phyloP scores from a whole-genome alignment of 2,797 vertebrate species.

The Falco peregrinus region DNA sequence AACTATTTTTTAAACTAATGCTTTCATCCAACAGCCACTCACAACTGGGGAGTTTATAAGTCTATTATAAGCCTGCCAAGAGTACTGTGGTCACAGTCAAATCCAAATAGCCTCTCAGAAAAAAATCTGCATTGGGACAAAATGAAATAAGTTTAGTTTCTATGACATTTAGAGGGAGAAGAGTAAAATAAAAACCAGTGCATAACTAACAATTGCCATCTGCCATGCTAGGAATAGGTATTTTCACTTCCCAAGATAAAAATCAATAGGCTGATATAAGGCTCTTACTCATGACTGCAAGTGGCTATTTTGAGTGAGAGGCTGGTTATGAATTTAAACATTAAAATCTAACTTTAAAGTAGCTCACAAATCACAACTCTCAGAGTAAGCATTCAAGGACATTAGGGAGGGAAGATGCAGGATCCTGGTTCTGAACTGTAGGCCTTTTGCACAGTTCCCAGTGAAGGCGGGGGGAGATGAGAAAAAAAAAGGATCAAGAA shows the following conservation, averaged over 20 bases:
- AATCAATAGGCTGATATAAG: not conserved
- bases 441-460: not conserved
- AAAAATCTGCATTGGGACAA: conserved; percentile 24
- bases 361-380: not conserved
- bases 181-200: not conserved
- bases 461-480: not conserved
- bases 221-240: not conserved
- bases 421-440: not conserved
- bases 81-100: conserved; percentile 38
- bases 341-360: not conserved
- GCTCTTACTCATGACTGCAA: not conserved
- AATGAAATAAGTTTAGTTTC: conserved; percentile 12
- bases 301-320: not conserved
- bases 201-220: conserved; percentile 27
- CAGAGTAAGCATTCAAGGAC: not conserved
- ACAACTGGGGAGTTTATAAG: conserved; percentile 40
- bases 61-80: conserved; percentile 49
- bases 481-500: not conserved
- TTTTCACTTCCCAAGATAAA: not conserved
- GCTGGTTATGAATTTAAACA: not conserved
- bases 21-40: conserved; percentile 35
- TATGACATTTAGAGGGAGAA: conserved; percentile 13
- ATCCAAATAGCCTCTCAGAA: conserved; percentile 21
- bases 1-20: conserved; percentile 6
- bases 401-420: not conserved